phyloP scores from a whole-genome alignment of 1,140 invertebrate genomes.

The Drosophila setifemur region DNA sequence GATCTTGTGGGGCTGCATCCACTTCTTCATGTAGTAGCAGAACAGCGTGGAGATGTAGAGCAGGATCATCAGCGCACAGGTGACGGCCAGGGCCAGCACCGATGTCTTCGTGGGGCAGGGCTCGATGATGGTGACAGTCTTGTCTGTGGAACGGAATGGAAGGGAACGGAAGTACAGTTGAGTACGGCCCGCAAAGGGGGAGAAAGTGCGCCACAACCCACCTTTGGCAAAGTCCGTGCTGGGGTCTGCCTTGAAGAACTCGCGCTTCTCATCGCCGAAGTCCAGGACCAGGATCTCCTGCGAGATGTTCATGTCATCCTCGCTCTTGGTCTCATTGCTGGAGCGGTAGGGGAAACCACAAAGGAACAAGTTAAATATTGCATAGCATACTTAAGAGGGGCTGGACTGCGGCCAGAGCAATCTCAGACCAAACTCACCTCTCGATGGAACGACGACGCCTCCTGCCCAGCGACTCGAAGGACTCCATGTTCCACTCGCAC shows the following conservation, averaged over 20 bases:
- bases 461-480: constrained; percentile 94
- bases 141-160: constrained; percentile 84
- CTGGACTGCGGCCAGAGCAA: too few relatives aligned
- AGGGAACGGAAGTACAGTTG: background rate
- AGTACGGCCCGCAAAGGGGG: background rate
- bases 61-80: constrained; percentile 93
- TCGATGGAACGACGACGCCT: constrained; percentile 90
- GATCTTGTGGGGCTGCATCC: constrained; percentile 91
- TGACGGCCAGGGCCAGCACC: constrained; percentile 93
- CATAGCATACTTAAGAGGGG: background rate
- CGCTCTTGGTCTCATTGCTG: constrained; percentile 85
- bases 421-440: constrained; percentile 68
- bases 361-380: background rate
- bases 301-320: constrained; percentile 95
- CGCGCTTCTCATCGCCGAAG: constrained; percentile 94
- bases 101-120: constrained; percentile 95
- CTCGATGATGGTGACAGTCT: constrained; percentile 93
- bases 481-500: constrained; percentile 94
- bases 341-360: background rate
- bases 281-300: constrained; percentile 96
- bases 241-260: constrained; percentile 89
- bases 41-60: constrained; percentile 94
- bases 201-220: constrained; percentile 48
- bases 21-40: constrained; percentile 95
- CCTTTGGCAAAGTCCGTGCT: constrained; percentile 90